Conservation (phyloP, 2,888 invertebrate genomes). For the Teinopalpus imperialis region DNA sequence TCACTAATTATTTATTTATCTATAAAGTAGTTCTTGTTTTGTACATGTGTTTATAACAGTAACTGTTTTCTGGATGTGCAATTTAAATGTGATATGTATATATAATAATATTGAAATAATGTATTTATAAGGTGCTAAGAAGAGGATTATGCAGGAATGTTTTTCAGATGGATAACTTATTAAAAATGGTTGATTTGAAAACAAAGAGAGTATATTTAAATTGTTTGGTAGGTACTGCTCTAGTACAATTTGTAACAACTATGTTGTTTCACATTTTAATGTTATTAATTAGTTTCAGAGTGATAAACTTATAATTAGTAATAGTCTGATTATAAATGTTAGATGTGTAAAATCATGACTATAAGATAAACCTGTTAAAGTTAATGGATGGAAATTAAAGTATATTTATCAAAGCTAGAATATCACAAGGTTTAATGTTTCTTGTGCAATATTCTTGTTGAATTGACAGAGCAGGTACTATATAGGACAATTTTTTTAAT, state of each 20-base stretch:
- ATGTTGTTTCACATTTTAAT: constrained; percentile 54
- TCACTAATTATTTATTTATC: constrained; percentile 28
- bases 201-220: constrained; percentile 35
- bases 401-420: too few species aligned
- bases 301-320: constrained; percentile 6
- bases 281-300: neutral
- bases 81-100: constrained; percentile 75
- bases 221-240: constrained; percentile 62
- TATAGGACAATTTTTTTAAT: too few species aligned
- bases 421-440: too few species aligned
- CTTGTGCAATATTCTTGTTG: too few species aligned
- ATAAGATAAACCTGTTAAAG: neutral
- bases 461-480: too few species aligned
- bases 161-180: constrained; percentile 39
- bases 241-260: constrained; percentile 76
- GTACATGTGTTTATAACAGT: constrained; percentile 27
- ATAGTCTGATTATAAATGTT: constrained; percentile 3
- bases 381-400: too few species aligned
- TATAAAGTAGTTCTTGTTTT: constrained; percentile 23
- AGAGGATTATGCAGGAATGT: constrained; percentile 52
- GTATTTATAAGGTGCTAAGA: constrained; percentile 74
- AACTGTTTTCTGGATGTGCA: constrained; percentile 68
- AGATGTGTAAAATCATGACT: constrained; percentile 2
- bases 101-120: constrained; percentile 52
- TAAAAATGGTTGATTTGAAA: constrained; percentile 20